Evolutionary conservation across 92 coral and sea anemone species (phyloP), one percentile per base, ranked within the genome.

Genomic region (Palythoa heliodiscus): DNA sequence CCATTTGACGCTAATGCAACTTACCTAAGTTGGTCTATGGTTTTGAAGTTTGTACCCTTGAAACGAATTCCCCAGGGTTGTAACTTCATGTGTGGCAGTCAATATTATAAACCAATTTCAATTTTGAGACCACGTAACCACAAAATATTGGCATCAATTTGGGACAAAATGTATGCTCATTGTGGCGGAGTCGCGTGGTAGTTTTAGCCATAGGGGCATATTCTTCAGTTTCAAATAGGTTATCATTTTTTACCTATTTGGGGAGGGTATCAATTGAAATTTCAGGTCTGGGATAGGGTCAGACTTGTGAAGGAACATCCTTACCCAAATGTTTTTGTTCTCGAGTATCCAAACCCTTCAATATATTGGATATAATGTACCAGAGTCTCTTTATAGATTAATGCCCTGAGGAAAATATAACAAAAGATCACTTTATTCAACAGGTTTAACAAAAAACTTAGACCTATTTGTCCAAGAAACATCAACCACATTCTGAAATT

Each of bases 261-360:
- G n/a, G n/a, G n/a, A n/a, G n/a, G n/a, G n/a, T n/a, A n/a, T n/a
- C 16, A 60, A 60, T 14, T 60, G 22, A 60, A 60, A 60, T 60
- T 60, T 60, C 16, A 60, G 67, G 67, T 60, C 67, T 60, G 67
- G 67, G 67, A 14, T 60, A 60, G 67, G 14, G 67, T 60, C 67
- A 60, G 67, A 15, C 16, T 60, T 60, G 22, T 60, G 67, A 60
- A 22, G 67, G 67, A 22, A 60, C 22, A 60, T 60, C 67, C 67
- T 60, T 60, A 60, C 60, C 60, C 60, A 60, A 60, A 60, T 60
- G 22, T 60, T 60, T 60, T 60, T 60, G 11, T 57, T 57, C 11
- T 54, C 67, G 22, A 60, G 67, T 22, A 60, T 60, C 67, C 67
- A 22, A 22, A 15, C 67, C 23, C 67, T 60, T 60, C 67, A 15